Conservation (phyloP, 2,888 invertebrate species). For the Adineta ricciae region DNA sequence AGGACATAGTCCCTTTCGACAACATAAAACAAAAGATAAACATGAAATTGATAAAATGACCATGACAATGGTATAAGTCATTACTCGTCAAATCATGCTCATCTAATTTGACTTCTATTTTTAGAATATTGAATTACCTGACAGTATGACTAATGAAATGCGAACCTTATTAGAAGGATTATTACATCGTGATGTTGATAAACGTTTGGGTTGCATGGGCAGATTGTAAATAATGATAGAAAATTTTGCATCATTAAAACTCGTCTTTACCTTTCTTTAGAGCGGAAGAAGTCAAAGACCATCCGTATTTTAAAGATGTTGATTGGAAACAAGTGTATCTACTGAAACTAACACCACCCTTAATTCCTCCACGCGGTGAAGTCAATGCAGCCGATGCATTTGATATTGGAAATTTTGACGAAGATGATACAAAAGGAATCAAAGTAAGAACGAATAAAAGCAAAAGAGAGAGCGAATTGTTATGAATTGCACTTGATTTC, state of each 20-base stretch:
- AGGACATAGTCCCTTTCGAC: conserved; percentile 96
- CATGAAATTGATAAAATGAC: conserved; percentile 99
- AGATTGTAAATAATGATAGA: not conserved
- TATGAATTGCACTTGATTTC: not conserved
- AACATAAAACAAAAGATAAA: conserved; percentile 98
- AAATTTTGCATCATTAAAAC: not conserved
- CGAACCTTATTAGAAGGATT: conserved; percentile 80
- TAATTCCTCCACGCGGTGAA: conserved; percentile 94
- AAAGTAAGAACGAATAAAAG: conserved; percentile 57
- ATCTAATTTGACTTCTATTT: not conserved
- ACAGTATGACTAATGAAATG: conserved; percentile 83
- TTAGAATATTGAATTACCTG: conserved; percentile 76
- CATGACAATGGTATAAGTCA: conserved; percentile 69
- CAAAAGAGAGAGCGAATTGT: no score
- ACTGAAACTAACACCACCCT: conserved; percentile 92
- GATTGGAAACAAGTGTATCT: conserved; percentile 99
- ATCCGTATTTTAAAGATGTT: conserved; percentile 88
- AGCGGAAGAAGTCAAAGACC: conserved; percentile 90
- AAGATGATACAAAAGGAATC: conserved; percentile 97
- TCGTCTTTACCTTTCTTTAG: conserved; percentile 56
- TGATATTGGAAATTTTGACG: conserved; percentile 98
- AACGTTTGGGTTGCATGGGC: conserved; percentile 64
- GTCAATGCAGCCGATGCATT: conserved; percentile 99
- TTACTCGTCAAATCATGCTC: no score
- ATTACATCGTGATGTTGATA: conserved; percentile 81